Evolutionary conservation across 2,797 vertebrate species (phyloP), one percentile per base, ranked within the genome.

Genomic region (Rhynchonycteris naso): DNA sequence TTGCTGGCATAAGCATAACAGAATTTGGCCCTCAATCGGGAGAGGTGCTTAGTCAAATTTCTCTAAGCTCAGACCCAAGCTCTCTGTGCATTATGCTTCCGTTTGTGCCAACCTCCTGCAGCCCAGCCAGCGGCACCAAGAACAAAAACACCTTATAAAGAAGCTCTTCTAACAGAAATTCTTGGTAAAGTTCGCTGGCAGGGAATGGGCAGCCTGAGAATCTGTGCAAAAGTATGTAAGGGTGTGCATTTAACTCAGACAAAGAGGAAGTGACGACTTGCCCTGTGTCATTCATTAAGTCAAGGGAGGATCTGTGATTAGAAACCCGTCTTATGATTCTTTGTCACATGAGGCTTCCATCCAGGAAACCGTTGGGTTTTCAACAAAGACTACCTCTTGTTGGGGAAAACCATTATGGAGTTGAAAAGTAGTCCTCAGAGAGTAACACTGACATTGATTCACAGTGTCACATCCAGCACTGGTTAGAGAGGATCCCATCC

Each of bases 21-120:
- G 80, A 83, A 94, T 85, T 94, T 97, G 96, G 97, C 96, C 92
- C 76, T 96, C 79, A 16, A n/a, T 91, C 0, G 19, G 75, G 93
- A 97, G 76, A 96, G 96, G 96, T 95, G 95, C 95, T 97, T 93
- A 95, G 96, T 91, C 92, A 87, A 95, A 96, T 96, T 96, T 95
- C 94, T 91, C 95, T 79, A 80, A 72, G 91, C 87, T 91, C 86
- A 94, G 76, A 38, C 72, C 81, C 83, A 61, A 79, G 92, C 83
- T 47, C 79, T 90, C 93, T 43, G 86, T 52, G 72, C 83, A 83
- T 93, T 91, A 81, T 1, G n/a, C 50, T 76, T 69, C 59, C 18
- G 63, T 66, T 10, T 38, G 56, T 75, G 92, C 95, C 97, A 95
- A 59, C 9, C 58, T 82, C 38, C 78, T 65, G 66, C 65, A 74